Conservation (phyloP, 2,113 vertebrate species). For the Bagarius yarrelli region DNA sequence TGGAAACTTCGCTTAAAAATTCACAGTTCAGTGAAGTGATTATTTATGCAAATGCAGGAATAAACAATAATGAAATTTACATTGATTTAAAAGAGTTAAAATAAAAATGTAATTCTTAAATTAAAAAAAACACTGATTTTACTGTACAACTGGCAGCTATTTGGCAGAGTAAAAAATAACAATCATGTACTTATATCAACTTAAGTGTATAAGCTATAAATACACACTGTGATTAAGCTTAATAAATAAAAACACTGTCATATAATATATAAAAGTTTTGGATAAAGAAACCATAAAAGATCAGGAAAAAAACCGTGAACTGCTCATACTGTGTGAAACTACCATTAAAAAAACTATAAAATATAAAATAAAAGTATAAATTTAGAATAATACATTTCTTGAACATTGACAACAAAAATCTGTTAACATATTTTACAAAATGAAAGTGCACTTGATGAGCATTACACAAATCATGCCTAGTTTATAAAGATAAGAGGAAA, state of each 20-base stretch:
- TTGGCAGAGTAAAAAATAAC: too few relatives aligned
- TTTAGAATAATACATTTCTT: not conserved
- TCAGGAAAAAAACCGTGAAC: not conserved
- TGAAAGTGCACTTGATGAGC: not conserved
- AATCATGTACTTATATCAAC: too few relatives aligned
- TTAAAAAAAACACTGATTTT: not conserved
- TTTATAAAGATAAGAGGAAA: not conserved
- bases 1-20: slow-evolving; percentile 57
- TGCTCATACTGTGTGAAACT: not conserved
- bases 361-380: not conserved
- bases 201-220: too few relatives aligned
- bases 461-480: not conserved
- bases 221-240: too few relatives aligned
- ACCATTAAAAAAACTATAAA: not conserved
- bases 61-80: slow-evolving; percentile 18
- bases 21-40: not conserved
- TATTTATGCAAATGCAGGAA: not conserved
- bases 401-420: not conserved
- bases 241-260: too few relatives aligned
- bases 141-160: not conserved
- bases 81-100: not conserved
- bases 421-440: not conserved
- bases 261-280: too few relatives aligned
- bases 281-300: not conserved
- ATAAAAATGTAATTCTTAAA: not conserved